Evolutionary conservation across 2,888 invertebrate genomes (phyloP), one percentile per base, ranked within the genome.

Genomic region (Hesperia comma): DNA sequence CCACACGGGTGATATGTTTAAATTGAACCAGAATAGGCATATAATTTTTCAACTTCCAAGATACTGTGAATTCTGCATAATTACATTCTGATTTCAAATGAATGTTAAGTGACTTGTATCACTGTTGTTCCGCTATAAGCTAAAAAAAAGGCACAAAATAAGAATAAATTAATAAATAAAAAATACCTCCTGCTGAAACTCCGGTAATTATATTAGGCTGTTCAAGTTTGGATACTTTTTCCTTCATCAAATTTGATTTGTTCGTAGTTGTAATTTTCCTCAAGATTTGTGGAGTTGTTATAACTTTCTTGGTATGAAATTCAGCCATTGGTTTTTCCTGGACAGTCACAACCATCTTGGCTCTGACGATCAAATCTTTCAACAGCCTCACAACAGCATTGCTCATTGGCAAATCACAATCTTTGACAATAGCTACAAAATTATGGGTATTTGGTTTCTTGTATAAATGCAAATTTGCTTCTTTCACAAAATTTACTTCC

Each of bases 151-250:
- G 6, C 10, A 61, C n/a, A 49, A n/a, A n/a, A 41, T n/a, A 33
- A 2, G 17, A 26, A 56, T 26, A 37, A 53, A 19, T 8, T n/a
- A n/a, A n/a, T n/a, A 19, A 26, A 26, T 26, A 26, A 17, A 15
- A n/a, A 6, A 51, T 86, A 93, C 93, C 92, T 86, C 93, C 93
- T 55, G 93, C 93, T 57, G 87, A 77, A 26, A 91, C 80, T 43
- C 93, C 93, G 68, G 89, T 86, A 70, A 93, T 79, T 49, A 93
- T 89, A 76, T 93, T 93, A 26, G 93, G 93, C 74, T 91, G 92
- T 73, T 93, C 93, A 63, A 93, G 76, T 72, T 78, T 85, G n/a
- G 81, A 78, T 73, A 81, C 86, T 32, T 74, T 70, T 14, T 79
- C 72, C 41, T 76, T 17, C 75, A 60, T 12, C 56, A 67, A 49